Base-by-base conservation (phyloP, 2,797 vertebrate genomes). In the Sebastes oblongus region DNA sequence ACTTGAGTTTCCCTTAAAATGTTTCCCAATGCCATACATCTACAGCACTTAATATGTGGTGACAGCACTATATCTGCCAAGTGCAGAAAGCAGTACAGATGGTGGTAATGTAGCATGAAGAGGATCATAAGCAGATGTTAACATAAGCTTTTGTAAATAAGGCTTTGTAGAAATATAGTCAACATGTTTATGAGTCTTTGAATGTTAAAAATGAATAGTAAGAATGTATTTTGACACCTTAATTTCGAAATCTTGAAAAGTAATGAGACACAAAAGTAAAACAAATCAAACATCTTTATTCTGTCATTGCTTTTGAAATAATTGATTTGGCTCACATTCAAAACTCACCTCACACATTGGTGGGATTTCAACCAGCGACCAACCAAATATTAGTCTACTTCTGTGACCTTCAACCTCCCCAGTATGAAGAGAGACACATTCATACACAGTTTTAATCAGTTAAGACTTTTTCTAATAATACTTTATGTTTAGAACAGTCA, bases 341-440 rank as follows among this genome's bases (percentile, higher is more conserved):
- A 46, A 46, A 46, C 42, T 52, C 27, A 11, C n/a, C 10, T 22
- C 52, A 22, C 52, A 22, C 10, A 54, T n/a, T 22, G 50, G 50
- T 0, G 50, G 50, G 4, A 54, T 54, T 54, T 54, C 0, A 54
- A 22, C 2, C 8, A 11, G 20, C 16, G 0, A 54, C 20, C 22
- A 55, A 24, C 10, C 52, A 0, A 55, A 55, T 3, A 55, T 55
- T 6, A 13, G 11, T 12, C 52, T 22, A 55, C 22, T 12, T 24
- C 11, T 55, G n/a, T 24, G 52, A 55, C 12, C 30, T 11, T 24
- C 4, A 56, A 46, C 42, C 42, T 46, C 42, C 3, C 0, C 0
- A 46, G 1, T 0, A 46, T 18, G 42, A 18, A 46, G 42, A 18
- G 42, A 42, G 6, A 46, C 42, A 46, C 42, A 46, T 16, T 46